phyloP scores from a whole-genome alignment of 2,888 invertebrate species.

The Dasypogon diadema region DNA sequence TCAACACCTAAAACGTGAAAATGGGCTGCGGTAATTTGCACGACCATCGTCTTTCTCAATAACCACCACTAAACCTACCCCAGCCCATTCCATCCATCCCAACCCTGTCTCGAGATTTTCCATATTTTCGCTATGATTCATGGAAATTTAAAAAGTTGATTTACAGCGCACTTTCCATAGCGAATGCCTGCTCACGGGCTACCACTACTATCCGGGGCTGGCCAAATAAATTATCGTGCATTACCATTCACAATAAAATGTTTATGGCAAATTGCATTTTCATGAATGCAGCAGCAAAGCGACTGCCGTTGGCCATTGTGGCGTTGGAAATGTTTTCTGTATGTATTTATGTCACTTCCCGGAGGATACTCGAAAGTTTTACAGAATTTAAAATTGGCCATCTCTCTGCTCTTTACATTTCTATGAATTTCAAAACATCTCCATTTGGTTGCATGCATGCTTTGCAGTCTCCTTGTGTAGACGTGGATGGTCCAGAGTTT shows the following conservation, averaged over 20 bases:
- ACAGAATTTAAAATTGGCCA: constrained; percentile 32
- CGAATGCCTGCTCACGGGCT: constrained; percentile 7
- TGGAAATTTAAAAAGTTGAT: constrained; percentile 40
- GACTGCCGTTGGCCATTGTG: constrained; percentile 46
- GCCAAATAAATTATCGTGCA: constrained; percentile 41
- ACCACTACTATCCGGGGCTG: constrained; percentile 4
- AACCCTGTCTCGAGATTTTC: not conserved
- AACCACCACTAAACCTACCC: not conserved
- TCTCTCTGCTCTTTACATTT: not conserved
- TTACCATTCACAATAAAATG: constrained; percentile 45
- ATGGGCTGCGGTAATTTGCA: not conserved
- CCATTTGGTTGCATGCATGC: not conserved
- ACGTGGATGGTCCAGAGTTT: too few relatives aligned
- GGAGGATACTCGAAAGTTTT: constrained; percentile 16
- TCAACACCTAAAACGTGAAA: not conserved
- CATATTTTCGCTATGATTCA: constrained; percentile 20
- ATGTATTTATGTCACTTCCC: constrained; percentile 28
- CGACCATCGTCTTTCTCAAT: not conserved
- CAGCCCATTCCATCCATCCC: not conserved
- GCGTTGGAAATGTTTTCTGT: constrained; percentile 23
- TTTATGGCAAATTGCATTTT: constrained; percentile 49
- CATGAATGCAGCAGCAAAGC: constrained; percentile 45
- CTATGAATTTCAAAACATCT: not conserved
- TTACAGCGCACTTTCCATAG: constrained; percentile 1
- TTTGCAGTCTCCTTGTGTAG: too few relatives aligned